Evolutionary conservation across 2,797 vertebrate genomes (phyloP).

Genomic region (Pampus argenteus): DNA sequence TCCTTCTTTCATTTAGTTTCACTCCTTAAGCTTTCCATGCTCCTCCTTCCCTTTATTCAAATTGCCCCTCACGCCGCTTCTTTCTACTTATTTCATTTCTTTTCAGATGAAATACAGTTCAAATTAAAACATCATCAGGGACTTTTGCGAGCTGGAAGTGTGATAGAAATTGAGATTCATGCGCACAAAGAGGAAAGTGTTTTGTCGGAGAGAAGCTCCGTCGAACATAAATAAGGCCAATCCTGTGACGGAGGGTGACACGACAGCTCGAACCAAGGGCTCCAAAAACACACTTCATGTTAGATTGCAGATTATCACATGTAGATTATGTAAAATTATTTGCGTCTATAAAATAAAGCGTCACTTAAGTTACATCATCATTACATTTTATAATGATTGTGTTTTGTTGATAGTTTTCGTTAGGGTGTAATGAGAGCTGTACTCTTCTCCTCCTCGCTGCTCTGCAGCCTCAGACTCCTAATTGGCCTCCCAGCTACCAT

Average conservation of each 20-base stretch:
- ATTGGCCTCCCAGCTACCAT: conserved; percentile 48
- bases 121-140: conserved; percentile 29
- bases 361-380: background rate
- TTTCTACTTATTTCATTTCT: conserved; percentile 18
- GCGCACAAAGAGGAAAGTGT: background rate
- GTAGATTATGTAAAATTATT: no score
- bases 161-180: conserved; percentile 38
- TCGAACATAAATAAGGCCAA: conserved; percentile 43
- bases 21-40: background rate
- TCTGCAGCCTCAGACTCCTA: conserved; percentile 23
- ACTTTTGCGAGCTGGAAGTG: background rate
- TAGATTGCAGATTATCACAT: background rate
- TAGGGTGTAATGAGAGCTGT: background rate
- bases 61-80: conserved; percentile 6
- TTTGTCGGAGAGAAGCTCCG: conserved; percentile 15
- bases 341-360: background rate
- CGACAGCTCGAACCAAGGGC: conserved; percentile 17
- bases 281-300: conserved; percentile 32
- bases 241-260: conserved; percentile 22
- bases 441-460: background rate
- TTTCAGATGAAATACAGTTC: conserved; percentile 10
- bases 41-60: conserved; percentile 35
- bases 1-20: conserved; percentile 17
- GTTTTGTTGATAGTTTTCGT: background rate
- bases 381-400: conserved; percentile 14